Conservation (phyloP, 2,113 vertebrate genomes). For the Himantopus leucocephalus region DNA sequence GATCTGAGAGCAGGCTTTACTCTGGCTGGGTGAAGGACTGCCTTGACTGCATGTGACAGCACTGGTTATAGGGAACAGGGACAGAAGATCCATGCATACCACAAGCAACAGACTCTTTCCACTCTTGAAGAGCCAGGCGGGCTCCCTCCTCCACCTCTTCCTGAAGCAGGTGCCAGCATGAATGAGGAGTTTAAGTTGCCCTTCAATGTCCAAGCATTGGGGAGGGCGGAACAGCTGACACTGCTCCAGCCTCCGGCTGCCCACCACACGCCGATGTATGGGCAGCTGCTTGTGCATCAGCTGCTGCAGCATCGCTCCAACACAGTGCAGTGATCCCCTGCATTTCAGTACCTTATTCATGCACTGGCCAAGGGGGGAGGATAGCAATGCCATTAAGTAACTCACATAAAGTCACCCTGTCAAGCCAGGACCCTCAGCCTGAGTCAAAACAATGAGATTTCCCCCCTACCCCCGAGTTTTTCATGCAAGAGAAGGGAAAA, state of each 20-base stretch:
- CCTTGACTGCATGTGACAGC: neutral
- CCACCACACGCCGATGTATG: rapidly evolving
- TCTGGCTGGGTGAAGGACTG: neutral
- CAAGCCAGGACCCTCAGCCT: neutral
- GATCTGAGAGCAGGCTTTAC: neutral
- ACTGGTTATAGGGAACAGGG: rapidly evolving
- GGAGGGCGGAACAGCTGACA: neutral
- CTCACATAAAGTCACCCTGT: rapidly evolving
- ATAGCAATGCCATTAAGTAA: neutral
- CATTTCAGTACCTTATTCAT: neutral
- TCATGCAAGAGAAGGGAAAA: neutral
- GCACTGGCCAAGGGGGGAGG: neutral
- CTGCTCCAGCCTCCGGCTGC: neutral
- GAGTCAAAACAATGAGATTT: neutral
- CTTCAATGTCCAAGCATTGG: rapidly evolving
- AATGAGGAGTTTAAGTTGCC: neutral
- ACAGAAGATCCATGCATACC: neutral
- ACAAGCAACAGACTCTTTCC: neutral
- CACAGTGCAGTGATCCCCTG: neutral
- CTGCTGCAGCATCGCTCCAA: neutral
- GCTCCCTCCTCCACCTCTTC: neutral
- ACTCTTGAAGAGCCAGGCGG: neutral
- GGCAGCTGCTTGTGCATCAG: neutral
- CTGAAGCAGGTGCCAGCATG: rapidly evolving
- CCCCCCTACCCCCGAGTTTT: neutral